phyloP scores from a whole-genome alignment of 2,888 invertebrate species.

The Sinodicranocentrus sp. region DNA sequence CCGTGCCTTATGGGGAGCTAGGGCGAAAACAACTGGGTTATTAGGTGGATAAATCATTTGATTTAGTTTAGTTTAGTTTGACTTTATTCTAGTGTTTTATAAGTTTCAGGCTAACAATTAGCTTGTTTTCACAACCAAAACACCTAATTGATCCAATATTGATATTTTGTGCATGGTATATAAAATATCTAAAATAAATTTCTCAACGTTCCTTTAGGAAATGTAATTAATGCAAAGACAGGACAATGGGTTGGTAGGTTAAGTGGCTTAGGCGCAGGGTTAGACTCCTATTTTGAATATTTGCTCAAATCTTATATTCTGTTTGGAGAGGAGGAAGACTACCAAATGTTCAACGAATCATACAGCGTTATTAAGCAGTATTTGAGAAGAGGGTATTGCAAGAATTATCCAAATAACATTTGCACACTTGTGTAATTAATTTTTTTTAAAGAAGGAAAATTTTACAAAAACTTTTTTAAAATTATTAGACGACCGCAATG shows the following conservation, averaged over 20 bases:
- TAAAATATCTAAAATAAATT: conserved; percentile 10
- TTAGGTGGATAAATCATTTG: conserved; percentile 80
- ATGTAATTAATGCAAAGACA: conserved; percentile 83
- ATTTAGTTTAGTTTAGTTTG: not conserved
- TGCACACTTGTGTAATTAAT: no score
- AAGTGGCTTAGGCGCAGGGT: conserved; percentile 83
- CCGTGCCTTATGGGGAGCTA: conserved; percentile 80
- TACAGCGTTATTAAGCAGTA: conserved; percentile 81
- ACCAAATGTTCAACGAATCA: conserved; percentile 82
- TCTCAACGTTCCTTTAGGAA: conserved; percentile 79
- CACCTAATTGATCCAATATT: not conserved
- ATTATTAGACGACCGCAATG: conserved; percentile 79
- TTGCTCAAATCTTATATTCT: conserved; percentile 83
- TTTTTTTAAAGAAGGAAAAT: not conserved
- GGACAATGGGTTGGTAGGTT: conserved; percentile 82
- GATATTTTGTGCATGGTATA: not conserved
- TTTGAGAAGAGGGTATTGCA: conserved; percentile 82
- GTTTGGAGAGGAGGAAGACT: conserved; percentile 82
- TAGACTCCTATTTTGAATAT: conserved; percentile 84
- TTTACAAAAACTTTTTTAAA: not conserved
- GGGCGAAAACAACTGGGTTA: conserved; percentile 82
- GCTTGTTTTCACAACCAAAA: not conserved
- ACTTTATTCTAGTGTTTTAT: not conserved
- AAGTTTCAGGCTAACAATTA: not conserved
- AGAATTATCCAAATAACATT: no score